Evolutionary conservation across 2,113 vertebrate genomes (phyloP).

Genomic region (Dipodomys merriami): DNA sequence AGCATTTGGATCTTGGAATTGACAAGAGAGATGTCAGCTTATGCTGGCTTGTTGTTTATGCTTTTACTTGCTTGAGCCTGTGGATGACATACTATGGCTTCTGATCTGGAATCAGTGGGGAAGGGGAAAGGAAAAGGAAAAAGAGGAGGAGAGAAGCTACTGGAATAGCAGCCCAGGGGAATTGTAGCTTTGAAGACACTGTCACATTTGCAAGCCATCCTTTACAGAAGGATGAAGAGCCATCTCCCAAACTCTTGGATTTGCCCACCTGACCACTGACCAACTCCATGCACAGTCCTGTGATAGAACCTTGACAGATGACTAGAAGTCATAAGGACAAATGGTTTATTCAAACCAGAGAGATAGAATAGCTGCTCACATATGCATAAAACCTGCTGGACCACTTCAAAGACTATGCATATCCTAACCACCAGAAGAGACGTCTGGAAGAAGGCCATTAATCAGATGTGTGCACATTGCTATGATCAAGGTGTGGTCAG

Average conservation of each 20-base stretch:
- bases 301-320: not conserved
- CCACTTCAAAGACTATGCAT: conserved; percentile 84
- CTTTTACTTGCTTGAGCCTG: not conserved
- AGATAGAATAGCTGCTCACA: conserved; percentile 77
- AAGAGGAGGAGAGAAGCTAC: not conserved
- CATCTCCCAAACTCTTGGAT: not conserved
- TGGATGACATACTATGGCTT: not conserved
- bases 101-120: not conserved
- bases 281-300: not conserved
- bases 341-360: conserved; percentile 61
- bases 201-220: not conserved
- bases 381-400: conserved; percentile 74
- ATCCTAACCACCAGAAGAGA: conserved; percentile 71
- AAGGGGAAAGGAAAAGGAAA: not conserved
- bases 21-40: not conserved
- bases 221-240: not conserved
- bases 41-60: rapidly evolving
- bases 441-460: conserved; percentile 41
- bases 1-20: not conserved
- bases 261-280: not conserved
- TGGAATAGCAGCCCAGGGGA: not conserved
- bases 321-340: conserved; percentile 54
- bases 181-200: not conserved
- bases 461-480: not conserved
- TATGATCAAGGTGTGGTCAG: not conserved